Evolutionary conservation across 92 coral and sea anemone genomes (phyloP).

Genomic region (Heteractis magnifica): DNA sequence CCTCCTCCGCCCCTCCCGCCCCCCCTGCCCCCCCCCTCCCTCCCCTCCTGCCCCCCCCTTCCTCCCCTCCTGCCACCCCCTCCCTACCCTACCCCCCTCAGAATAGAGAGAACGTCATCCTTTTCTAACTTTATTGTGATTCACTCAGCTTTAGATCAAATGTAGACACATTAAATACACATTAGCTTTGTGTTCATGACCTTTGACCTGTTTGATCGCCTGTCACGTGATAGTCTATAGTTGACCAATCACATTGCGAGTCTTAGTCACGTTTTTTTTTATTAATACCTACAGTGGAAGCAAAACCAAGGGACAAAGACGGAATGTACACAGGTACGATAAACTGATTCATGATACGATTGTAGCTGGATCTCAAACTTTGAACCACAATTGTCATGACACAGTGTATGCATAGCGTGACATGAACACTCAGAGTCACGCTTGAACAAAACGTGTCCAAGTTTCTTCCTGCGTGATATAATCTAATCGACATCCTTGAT

Average conservation of each 20-base stretch:
- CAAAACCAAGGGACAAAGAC: slow-evolving; percentile 28
- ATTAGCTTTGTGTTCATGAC: too few species aligned
- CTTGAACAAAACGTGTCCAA: neutral
- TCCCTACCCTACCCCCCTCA: neutral
- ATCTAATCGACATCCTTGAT: neutral
- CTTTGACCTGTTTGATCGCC: too few species aligned
- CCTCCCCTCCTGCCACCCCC: neutral
- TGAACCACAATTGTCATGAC: too few species aligned
- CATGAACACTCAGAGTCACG: neutral
- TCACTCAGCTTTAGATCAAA: too few species aligned
- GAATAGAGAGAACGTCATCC: neutral
- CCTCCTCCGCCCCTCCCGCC: neutral
- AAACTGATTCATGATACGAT: neutral
- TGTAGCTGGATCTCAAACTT: too few species aligned
- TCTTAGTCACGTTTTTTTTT: neutral
- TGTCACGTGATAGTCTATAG: neutral
- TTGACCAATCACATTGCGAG: neutral
- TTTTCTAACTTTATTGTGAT: neutral
- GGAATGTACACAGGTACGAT: slow-evolving; percentile 63
- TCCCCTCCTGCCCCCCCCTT: neutral
- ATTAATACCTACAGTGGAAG: neutral
- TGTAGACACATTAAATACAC: too few species aligned
- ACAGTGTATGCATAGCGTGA: too few species aligned
- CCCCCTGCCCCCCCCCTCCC: neutral
- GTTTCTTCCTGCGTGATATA: neutral